Base-by-base conservation (phyloP, 2,113 vertebrate genomes). In the Prinia subflava region DNA sequence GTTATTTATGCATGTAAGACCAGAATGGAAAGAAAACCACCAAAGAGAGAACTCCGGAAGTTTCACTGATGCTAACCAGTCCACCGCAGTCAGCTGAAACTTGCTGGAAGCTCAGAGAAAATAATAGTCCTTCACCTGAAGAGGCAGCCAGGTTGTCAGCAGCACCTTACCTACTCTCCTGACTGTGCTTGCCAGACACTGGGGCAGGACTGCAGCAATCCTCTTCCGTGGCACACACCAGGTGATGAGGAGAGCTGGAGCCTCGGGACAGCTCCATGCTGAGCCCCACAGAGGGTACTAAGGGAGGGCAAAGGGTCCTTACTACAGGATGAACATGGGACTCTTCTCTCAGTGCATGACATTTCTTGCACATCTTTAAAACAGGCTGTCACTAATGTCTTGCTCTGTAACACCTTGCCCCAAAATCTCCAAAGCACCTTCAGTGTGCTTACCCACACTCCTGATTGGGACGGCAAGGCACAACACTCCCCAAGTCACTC, bases 131-230 rank as follows among this genome's bases (percentile, higher is more conserved):
- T 84, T 44, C 13, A 27, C 37, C 63, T 41, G 20, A 71, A 68
- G 8, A 47, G 39, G 2, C 39, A 64, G 62, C 3, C 33, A 67
- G 56, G 49, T 11, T 68, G 53, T 30, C 62, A 83, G 67, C 7
- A 5, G 57, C 71, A 76, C 10, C 41, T 83, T 53, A 52, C 44
- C 44, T 4, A 47, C 35, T 12, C 37, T 76, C 33, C 77, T 13
- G 35, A 20, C 1, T 0, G 2, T 24, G 30, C 78, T 23, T 2
- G 0, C 30, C 41, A 75, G 65, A 67, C 14, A 15, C 13, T 1
- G 2, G 42, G 0, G 1, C 41, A 75, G 27, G 27, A 57, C 14
- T 25, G 46, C 46, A 35, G 31, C 0, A 0, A 70, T n/a, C 6
- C 35, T 47, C 25, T 42, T 37, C 46, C 73, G 17, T 0, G 0